Evolutionary conservation across 2,113 vertebrate genomes (phyloP), one percentile per base, ranked within the genome.

Genomic region (Hystrix cristata): DNA sequence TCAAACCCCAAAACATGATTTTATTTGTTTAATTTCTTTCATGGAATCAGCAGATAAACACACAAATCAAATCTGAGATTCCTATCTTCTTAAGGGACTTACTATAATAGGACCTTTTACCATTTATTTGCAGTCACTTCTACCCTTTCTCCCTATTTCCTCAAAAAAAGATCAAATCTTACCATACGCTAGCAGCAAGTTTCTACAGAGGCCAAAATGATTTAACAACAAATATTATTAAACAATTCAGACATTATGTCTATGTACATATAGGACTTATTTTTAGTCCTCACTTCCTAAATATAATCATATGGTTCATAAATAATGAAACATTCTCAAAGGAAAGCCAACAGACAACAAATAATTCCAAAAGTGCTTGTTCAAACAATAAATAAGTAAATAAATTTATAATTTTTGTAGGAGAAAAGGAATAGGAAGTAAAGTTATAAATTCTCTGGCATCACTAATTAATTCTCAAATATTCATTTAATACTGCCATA

Each of bases 391-490:
- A 87, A 27, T 38, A 81, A 31, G 76, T 53, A 55, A 46, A 78
- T 72, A 96, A 85, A 55, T 67, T 14, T 38, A 64, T 34, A 93
- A 91, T 34, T 84, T 92, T 92, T 92, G 19, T 12, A 89, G 69
- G 60, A 93, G 16, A 95, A 95, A 84, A 96, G 90, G 13, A 51
- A 53, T 18, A 79, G 38, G 21, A 93, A 72, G n/a, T 94, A 82
- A 95, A 94, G 93, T 60, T 23, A 84, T 21, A 86, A 18, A 93
- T 53, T 94, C 29, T 27, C 53, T 14, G 23, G 6, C 67, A 46
- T 46, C 96, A 59, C 23, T 80, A 51, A 81, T 76, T 97, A 89
- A 95, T 93, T 16, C 18, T 97, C 83, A 93, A 79, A 46, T 60
- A 48, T 62, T 76, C 76, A 88, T 57, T 62, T 76, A 69, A 1